phyloP scores from a whole-genome alignment of 2,888 invertebrate genomes.

The Nymphalis c-album region DNA sequence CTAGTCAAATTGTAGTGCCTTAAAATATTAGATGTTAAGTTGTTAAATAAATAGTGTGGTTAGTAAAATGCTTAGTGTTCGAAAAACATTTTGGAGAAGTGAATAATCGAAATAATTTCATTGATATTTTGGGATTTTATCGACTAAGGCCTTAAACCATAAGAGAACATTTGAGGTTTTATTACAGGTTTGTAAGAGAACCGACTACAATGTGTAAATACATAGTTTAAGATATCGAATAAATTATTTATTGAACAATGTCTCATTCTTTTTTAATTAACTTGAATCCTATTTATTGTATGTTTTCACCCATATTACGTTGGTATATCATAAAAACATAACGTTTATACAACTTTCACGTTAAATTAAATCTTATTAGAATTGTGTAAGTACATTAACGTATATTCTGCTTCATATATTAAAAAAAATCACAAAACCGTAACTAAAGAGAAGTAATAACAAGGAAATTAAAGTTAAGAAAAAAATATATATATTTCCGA shows the following conservation, averaged over 20 bases:
- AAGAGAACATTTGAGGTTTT: slow-evolving; percentile 36
- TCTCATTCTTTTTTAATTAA: slow-evolving; percentile 24
- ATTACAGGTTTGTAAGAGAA: slow-evolving; percentile 40
- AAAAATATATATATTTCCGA: no score
- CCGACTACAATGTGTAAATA: slow-evolving; percentile 59
- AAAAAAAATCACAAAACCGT: no score
- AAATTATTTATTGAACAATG: slow-evolving; percentile 69
- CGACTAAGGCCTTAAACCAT: slow-evolving; percentile 46
- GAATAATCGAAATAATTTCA: slow-evolving; percentile 30
- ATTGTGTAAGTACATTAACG: no score
- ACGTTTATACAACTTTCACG: no score
- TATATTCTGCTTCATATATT: no score
- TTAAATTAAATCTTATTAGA: no score
- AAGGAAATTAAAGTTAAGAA: no score
- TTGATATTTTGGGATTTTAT: slow-evolving; percentile 48
- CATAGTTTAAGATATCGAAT: slow-evolving; percentile 53
- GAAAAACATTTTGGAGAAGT: slow-evolving; percentile 32
- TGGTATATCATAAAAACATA: no score
- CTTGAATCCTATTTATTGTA: not conserved
- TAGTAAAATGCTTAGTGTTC: slow-evolving; percentile 46
- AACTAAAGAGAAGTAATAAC: no score
- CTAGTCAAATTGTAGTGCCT: slow-evolving; percentile 80
- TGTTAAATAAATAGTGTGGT: slow-evolving; percentile 12
- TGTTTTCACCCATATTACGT: no score
- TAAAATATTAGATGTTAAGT: slow-evolving; percentile 43